Evolutionary conservation across 2,113 vertebrate species (phyloP).

Genomic region (Tragelaphus buxtoni): DNA sequence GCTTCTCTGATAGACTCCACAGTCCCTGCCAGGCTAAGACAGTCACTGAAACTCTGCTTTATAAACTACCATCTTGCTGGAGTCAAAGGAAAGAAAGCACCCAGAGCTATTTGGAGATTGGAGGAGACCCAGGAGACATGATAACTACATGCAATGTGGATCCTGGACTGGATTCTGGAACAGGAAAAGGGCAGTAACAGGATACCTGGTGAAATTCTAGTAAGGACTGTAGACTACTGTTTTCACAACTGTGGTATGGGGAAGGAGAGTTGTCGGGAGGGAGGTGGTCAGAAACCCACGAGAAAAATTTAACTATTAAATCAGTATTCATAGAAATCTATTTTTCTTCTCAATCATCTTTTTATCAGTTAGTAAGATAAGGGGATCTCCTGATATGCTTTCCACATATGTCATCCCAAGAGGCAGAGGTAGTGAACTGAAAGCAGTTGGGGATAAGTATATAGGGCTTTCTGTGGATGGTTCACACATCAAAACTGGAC

Average conservation of each 20-base stretch:
- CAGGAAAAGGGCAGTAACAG: background rate
- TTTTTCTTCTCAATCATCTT: background rate
- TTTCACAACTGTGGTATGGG: background rate
- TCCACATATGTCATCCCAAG: background rate
- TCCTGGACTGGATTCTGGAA: background rate
- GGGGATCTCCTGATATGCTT: background rate
- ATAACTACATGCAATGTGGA: background rate
- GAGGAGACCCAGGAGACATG: background rate
- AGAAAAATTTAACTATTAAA: background rate
- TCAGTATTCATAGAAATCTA: background rate
- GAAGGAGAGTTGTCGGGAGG: background rate
- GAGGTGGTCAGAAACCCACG: fast-evolving
- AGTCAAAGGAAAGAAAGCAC: background rate
- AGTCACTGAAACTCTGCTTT: background rate
- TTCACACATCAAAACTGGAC: background rate
- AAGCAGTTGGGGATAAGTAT: background rate
- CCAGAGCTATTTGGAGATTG: background rate
- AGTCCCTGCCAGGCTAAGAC: background rate
- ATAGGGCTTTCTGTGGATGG: background rate
- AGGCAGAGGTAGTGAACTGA: background rate
- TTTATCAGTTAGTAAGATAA: background rate
- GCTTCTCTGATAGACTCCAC: background rate
- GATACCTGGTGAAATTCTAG: background rate
- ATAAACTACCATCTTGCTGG: background rate
- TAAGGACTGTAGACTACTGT: background rate